phyloP scores from a whole-genome alignment of 1,140 invertebrate genomes.

The Vollenhovia emeryi region DNA sequence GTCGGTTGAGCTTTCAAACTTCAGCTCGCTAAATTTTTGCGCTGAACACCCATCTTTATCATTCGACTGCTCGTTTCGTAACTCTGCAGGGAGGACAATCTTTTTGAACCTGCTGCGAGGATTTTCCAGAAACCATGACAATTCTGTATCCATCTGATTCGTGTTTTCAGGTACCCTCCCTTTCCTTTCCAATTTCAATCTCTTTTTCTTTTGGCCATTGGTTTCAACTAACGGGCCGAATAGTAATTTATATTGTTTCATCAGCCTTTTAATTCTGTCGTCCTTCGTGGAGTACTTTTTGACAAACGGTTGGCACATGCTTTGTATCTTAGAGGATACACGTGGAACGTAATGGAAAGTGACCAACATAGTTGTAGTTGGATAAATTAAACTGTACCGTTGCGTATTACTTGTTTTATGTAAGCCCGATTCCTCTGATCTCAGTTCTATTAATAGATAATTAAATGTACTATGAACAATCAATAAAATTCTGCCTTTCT shows the following conservation, averaged over 20 bases:
- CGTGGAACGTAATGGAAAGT: neutral
- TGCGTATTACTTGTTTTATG: neutral
- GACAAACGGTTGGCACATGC: neutral
- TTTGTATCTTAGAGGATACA: neutral
- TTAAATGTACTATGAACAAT: neutral
- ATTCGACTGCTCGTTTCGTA: neutral
- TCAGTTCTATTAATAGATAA: constrained; percentile 15
- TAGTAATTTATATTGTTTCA: constrained; percentile 10
- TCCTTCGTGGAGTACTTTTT: neutral
- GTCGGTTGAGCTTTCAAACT: neutral
- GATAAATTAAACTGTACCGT: neutral
- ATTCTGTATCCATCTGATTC: constrained; percentile 1
- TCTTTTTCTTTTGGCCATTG: neutral
- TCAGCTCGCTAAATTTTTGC: neutral
- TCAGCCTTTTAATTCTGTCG: constrained; percentile 5
- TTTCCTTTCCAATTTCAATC: constrained; percentile 22
- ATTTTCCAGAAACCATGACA: constrained; percentile 1
- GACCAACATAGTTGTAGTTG: neutral
- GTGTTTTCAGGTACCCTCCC: neutral
- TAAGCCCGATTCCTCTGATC: neutral
- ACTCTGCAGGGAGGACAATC: neutral
- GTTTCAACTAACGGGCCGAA: constrained; percentile 23
- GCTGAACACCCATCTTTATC: neutral
- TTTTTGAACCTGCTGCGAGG: neutral
- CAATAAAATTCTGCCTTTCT: neutral